phyloP scores from a whole-genome alignment of 2,888 invertebrate genomes.

The Dolomedes plantarius region DNA sequence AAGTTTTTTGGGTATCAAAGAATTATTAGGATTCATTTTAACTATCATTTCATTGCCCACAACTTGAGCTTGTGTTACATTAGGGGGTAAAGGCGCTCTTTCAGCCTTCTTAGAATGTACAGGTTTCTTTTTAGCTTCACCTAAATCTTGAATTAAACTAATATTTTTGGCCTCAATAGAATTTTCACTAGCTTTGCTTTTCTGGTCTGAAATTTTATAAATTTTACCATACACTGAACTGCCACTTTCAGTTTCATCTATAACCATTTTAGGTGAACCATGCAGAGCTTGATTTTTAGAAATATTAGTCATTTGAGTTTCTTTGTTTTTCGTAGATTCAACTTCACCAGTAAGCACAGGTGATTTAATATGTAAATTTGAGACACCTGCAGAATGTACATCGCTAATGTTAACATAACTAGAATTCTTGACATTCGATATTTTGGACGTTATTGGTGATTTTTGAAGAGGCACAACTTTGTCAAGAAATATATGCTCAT shows the following conservation, averaged over 20 bases:
- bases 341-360: too few relatives aligned
- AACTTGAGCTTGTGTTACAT: not conserved
- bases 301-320: too few relatives aligned
- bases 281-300: too few relatives aligned
- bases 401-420: constrained; percentile 46
- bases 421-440: constrained; percentile 1
- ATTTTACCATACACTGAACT: constrained; percentile 53
- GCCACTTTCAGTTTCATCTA: not conserved
- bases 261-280: not conserved
- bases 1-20: constrained; percentile 24
- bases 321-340: too few relatives aligned
- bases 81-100: constrained; percentile 49
- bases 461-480: not conserved
- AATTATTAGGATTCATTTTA: not conserved
- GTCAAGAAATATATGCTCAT: not conserved
- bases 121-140: constrained; percentile 12
- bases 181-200: not conserved
- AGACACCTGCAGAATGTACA: not conserved
- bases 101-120: constrained; percentile 46
- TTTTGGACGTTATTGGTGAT: not conserved
- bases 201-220: constrained; percentile 20
- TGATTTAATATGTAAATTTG: too few relatives aligned
- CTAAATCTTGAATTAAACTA: not conserved
- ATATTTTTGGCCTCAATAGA: not conserved
- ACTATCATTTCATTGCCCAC: not conserved